Evolutionary conservation across 2,888 invertebrate species (phyloP).

Genomic region (Amiota communis): DNA sequence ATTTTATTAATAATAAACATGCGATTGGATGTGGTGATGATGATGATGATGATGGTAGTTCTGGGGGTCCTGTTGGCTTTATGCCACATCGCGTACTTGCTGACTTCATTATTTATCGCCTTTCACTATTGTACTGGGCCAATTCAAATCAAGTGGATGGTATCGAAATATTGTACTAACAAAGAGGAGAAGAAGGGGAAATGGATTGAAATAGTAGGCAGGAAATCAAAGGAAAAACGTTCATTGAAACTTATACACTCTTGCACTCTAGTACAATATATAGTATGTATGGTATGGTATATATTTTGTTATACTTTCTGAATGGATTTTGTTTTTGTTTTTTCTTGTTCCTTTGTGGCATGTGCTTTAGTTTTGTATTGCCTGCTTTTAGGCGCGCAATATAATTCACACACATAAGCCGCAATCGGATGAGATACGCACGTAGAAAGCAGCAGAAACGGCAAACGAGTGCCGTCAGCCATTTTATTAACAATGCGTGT

Average conservation of each 20-base stretch:
- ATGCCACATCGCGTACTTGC: slow-evolving; percentile 58
- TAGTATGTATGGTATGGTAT: slow-evolving; percentile 45
- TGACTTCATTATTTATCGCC: slow-evolving; percentile 65
- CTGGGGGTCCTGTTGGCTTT: too few relatives aligned
- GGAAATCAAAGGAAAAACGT: slow-evolving; percentile 32
- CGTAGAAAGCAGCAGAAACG: slow-evolving; percentile 53
- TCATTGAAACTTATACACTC: slow-evolving; percentile 20
- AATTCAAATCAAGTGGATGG: slow-evolving; percentile 33
- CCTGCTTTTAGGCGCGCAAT: slow-evolving; percentile 59
- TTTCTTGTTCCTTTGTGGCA: background rate
- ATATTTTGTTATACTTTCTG: slow-evolving; percentile 1
- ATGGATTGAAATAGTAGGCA: slow-evolving; percentile 30
- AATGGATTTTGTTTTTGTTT: background rate
- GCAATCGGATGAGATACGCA: slow-evolving; percentile 61
- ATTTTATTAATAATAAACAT: slow-evolving; percentile 65
- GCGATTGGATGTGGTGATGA: slow-evolving; percentile 39
- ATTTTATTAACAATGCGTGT: slow-evolving; percentile 65
- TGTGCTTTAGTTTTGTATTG: slow-evolving; percentile 40
- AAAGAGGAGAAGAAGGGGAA: background rate
- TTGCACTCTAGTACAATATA: background rate
- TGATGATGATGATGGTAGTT: too few relatives aligned
- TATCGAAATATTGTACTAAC: slow-evolving; percentile 32
- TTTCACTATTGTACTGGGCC: slow-evolving; percentile 44
- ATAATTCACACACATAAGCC: slow-evolving; percentile 66
- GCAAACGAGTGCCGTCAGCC: slow-evolving; percentile 58